phyloP scores from a whole-genome alignment of 2,113 vertebrate genomes.

The Lampris megalopsis region DNA sequence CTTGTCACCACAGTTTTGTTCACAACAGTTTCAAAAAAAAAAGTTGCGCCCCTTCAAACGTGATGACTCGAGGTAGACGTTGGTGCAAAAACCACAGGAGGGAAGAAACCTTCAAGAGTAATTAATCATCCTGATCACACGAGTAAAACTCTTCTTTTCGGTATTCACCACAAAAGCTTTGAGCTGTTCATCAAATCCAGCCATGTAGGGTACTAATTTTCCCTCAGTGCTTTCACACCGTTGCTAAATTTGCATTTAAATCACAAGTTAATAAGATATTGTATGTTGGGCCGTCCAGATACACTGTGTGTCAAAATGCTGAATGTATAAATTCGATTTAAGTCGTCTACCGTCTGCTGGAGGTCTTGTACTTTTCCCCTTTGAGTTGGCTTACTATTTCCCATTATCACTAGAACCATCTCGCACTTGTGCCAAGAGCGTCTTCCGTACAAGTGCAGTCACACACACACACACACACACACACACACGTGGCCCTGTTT shows the following conservation, averaged over 20 bases:
- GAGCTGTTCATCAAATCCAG: constrained; percentile 78
- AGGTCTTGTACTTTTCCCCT: constrained; percentile 6
- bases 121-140: constrained; percentile 79
- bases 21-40: constrained; percentile 38
- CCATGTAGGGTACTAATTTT: constrained; percentile 77
- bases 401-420: too few species aligned
- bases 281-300: constrained; percentile 11
- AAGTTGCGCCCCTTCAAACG: constrained; percentile 19
- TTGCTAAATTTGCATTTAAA: constrained; percentile 76
- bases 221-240: constrained; percentile 65
- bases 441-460: too few species aligned
- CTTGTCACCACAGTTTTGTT: constrained; percentile 26
- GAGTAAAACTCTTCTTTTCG: constrained; percentile 64
- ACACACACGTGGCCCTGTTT: too few species aligned
- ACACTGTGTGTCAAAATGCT: constrained; percentile 28
- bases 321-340: constrained; percentile 59
- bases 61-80: constrained; percentile 51
- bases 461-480: too few species aligned
- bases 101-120: constrained; percentile 65
- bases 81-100: constrained; percentile 31
- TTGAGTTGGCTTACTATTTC: too few species aligned
- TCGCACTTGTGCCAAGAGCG: too few species aligned
- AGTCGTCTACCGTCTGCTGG: constrained; percentile 13
- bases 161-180: constrained; percentile 61
- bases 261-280: constrained; percentile 66